Conservation (phyloP, 2,113 vertebrate species). For the Lynx canadensis region DNA sequence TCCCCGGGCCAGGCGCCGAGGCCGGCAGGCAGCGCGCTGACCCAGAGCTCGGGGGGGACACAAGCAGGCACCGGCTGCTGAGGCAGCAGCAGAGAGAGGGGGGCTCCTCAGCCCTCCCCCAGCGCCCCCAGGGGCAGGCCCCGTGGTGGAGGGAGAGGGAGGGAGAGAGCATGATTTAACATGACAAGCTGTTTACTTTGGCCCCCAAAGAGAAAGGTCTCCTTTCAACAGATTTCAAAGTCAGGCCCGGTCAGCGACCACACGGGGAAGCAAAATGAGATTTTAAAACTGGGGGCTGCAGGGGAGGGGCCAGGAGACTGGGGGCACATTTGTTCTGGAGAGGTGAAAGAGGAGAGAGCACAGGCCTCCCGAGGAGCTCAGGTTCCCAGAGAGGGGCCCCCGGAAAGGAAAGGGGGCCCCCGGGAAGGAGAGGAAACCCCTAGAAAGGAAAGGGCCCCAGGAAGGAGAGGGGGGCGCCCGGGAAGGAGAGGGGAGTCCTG, state of each 20-base stretch:
- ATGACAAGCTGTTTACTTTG: conserved; percentile 91
- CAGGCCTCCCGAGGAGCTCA: not conserved
- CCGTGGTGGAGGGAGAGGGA: not conserved
- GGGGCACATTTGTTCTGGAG: not conserved
- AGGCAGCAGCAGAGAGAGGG: not conserved
- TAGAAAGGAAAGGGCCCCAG: not conserved
- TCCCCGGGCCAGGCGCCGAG: conserved; percentile 18
- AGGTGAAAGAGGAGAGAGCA: fast-evolving
- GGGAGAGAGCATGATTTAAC: conserved; percentile 83
- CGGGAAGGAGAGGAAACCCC: fast-evolving
- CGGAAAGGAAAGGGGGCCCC: not conserved
- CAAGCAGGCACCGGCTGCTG: not conserved
- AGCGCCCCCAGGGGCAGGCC: not conserved
- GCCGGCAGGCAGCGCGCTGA: not conserved
- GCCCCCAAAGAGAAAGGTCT: conserved; percentile 81
- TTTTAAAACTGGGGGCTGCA: not conserved
- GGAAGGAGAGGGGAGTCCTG: fast-evolving
- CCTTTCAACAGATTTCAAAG: conserved; percentile 87
- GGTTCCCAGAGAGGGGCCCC: not conserved
- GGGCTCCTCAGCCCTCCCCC: conserved; percentile 18
- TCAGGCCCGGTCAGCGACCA: conserved; percentile 73
- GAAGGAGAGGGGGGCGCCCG: no score
- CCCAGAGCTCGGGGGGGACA: not conserved
- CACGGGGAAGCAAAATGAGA: conserved; percentile 75
- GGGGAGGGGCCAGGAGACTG: not conserved